Evolutionary conservation across 2,797 vertebrate species (phyloP).

Genomic region (Smutsia temminckii): DNA sequence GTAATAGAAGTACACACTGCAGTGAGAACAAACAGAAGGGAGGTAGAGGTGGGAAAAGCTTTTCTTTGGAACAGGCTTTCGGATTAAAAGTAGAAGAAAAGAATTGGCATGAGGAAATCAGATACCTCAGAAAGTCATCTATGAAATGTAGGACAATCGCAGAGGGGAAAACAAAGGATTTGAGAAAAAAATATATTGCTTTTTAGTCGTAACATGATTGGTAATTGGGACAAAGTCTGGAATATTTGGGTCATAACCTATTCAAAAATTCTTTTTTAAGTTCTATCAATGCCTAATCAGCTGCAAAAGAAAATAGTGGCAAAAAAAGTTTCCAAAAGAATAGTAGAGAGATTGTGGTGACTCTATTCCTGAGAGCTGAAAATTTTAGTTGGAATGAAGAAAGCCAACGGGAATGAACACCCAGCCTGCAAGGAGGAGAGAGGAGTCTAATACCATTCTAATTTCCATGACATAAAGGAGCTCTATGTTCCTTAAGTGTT

Average conservation of each 20-base stretch:
- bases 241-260: background rate
- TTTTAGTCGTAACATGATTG: background rate
- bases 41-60: background rate
- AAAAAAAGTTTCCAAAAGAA: background rate
- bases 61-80: background rate
- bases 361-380: background rate
- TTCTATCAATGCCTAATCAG: background rate
- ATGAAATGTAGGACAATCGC: constrained; percentile 2
- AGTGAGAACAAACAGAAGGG: background rate
- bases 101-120: background rate
- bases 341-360: background rate
- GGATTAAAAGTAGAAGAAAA: background rate
- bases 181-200: background rate
- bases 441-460: background rate
- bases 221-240: background rate
- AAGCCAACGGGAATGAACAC: background rate
- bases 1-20: background rate
- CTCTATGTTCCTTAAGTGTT: background rate
- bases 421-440: background rate
- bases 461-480: background rate
- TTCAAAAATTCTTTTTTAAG: background rate
- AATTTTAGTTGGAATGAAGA: background rate
- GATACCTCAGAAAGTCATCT: background rate
- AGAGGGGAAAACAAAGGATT: background rate
- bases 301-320: background rate